phyloP scores from a whole-genome alignment of 1,140 invertebrate species.

The Drosophila asahinai region DNA sequence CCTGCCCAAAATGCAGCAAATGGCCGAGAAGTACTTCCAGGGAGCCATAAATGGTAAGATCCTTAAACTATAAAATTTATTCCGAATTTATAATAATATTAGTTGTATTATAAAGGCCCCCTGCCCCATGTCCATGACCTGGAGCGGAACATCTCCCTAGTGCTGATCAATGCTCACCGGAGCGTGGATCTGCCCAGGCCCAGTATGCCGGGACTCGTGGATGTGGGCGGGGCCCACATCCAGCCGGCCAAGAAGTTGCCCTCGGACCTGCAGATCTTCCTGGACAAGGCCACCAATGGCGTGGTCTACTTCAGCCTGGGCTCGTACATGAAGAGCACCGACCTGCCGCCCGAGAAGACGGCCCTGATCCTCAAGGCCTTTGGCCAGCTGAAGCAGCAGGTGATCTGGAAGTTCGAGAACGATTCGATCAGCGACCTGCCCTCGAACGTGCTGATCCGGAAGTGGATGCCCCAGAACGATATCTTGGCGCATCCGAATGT shows the following conservation, averaged over 20 bases:
- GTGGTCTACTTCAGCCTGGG: conserved; percentile 88
- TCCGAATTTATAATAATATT: too few relatives aligned
- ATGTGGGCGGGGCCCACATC: conserved; percentile 86
- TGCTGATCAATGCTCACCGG: conserved; percentile 87
- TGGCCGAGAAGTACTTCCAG: conserved; percentile 78
- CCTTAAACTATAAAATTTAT: accelerated
- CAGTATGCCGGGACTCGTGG: conserved; percentile 85
- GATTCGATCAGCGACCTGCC: conserved; percentile 85
- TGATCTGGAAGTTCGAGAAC: conserved; percentile 88
- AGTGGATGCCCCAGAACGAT: conserved; percentile 90
- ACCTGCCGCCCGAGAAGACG: conserved; percentile 85
- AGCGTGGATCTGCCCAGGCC: conserved; percentile 85
- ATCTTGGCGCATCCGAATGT: conserved; percentile 86
- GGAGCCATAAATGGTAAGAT: conserved; percentile 52
- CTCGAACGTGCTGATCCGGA: conserved; percentile 87
- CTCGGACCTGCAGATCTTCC: conserved; percentile 84
- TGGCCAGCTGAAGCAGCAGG: conserved; percentile 87
- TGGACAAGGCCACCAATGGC: conserved; percentile 86
- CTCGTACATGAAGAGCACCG: conserved; percentile 86
- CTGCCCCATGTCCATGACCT: conserved; percentile 85
- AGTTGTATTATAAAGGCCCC: conserved; percentile 32
- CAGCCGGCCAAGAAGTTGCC: conserved; percentile 83
- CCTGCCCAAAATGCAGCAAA: conserved; percentile 80
- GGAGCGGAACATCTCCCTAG: conserved; percentile 86
- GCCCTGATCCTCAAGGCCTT: conserved; percentile 86